These are phyloP conservation scores for Zoanthus sociatus DNA, from an alignment of 92 coral and sea anemone species.

Conservation along the genomic window DNA sequence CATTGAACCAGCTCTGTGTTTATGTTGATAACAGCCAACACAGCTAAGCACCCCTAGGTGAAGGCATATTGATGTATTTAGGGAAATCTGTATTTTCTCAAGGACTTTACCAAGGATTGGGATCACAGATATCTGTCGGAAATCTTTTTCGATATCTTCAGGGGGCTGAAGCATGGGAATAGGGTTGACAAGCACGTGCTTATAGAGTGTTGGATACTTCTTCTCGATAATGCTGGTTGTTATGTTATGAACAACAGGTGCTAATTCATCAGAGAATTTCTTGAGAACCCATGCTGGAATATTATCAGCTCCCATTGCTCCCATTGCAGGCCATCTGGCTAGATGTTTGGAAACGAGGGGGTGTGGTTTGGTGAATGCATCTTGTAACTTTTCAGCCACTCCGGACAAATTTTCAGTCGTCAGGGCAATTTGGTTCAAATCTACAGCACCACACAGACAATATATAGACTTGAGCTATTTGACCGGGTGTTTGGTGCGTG, in stretches of 20 bases:
- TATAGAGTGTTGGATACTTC: too few relatives aligned
- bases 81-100: background rate
- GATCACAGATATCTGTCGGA: too few relatives aligned
- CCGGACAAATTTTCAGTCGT: conserved; percentile 29
- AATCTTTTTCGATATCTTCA: background rate
- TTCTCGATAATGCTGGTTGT: background rate
- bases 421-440: background rate
- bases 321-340: background rate
- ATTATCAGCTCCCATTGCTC: too few relatives aligned
- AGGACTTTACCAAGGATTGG: too few relatives aligned
- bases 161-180: conserved; percentile 48
- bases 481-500: conserved; percentile 29
- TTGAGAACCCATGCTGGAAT: background rate
- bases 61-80: conserved; percentile 20
- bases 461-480: conserved; percentile 59
- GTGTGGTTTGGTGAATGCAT: conserved; percentile 27
- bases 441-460: conserved; percentile 50
- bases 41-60: background rate
- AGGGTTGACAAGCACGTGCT: too few relatives aligned
- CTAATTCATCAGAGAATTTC: background rate
- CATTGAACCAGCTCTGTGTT: conserved; percentile 54
- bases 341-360: background rate
- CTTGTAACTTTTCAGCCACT: conserved; percentile 39
- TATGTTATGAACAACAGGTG: background rate
- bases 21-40: conserved; percentile 10